These are phyloP conservation scores for Lepetodrilus schrolli DNA, from an alignment of 2,888 invertebrate genomes.

Conservation along the genomic window DNA sequence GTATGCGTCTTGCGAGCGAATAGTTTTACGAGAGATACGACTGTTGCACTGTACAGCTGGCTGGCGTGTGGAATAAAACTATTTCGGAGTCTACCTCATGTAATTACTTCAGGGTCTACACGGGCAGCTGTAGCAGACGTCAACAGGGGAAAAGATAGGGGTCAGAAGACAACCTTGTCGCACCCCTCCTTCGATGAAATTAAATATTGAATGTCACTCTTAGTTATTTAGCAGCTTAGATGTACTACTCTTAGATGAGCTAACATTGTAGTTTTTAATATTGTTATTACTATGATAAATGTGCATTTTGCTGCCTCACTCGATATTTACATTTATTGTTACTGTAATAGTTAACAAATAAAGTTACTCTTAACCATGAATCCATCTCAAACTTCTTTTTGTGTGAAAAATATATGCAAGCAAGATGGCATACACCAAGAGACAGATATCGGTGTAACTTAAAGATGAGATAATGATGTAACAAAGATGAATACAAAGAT, in stretches of 20 bases:
- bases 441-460: too few relatives aligned
- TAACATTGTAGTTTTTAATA: conserved; percentile 25
- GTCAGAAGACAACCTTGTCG: conserved; percentile 5
- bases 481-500: too few relatives aligned
- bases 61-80: conserved; percentile 1
- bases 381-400: too few relatives aligned
- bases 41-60: conserved; percentile 12
- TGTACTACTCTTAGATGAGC: conserved; percentile 27
- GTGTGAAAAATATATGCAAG: too few relatives aligned
- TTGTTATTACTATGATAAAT: conserved; percentile 32
- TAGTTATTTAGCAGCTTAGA: background rate
- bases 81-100: conserved; percentile 18
- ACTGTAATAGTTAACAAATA: conserved; percentile 31
- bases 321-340: conserved; percentile 30
- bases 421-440: too few relatives aligned
- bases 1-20: conserved; percentile 3
- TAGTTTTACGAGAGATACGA: conserved; percentile 1
- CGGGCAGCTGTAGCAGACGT: conserved; percentile 15
- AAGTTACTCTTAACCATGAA: conserved; percentile 31
- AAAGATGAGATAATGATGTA: too few relatives aligned
- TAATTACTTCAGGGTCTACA: conserved; percentile 20
- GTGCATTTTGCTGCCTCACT: conserved; percentile 31
- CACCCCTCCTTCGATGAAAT: conserved; percentile 7
- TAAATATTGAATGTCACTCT: conserved; percentile 13
- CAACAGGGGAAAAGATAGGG: conserved; percentile 21